phyloP scores from a whole-genome alignment of 2,888 invertebrate species.

The Branchipolynoe longqiensis region DNA sequence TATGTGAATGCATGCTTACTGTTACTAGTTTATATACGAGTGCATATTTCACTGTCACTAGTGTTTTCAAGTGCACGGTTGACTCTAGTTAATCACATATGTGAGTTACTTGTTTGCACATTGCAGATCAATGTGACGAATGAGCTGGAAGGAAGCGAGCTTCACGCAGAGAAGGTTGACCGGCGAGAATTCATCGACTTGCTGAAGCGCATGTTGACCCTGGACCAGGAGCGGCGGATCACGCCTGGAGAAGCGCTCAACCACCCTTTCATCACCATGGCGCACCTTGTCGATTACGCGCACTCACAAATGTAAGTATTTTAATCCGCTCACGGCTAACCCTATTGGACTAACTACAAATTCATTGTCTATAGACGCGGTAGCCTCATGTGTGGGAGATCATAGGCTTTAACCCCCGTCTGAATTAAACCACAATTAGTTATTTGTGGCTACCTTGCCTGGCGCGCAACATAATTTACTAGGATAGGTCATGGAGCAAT shows the following conservation, averaged over 20 bases:
- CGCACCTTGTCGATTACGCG: constrained; percentile 95
- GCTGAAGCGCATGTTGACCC: constrained; percentile 97
- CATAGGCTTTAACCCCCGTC: no score
- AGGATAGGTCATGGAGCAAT: no score
- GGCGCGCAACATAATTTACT: no score
- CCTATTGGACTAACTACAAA: no score
- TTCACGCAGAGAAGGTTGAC: constrained; percentile 98
- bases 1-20: not conserved
- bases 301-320: constrained; percentile 93
- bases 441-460: no score
- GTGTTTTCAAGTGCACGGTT: not conserved
- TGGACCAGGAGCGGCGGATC: constrained; percentile 97
- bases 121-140: constrained; percentile 80
- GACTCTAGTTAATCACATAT: not conserved
- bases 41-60: no score
- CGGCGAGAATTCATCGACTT: constrained; percentile 98
- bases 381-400: no score
- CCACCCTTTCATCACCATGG: constrained; percentile 95
- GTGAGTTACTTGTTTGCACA: not conserved
- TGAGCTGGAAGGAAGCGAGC: constrained; percentile 97
- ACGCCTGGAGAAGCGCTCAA: constrained; percentile 97
- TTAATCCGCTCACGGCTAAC: no score
- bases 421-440: no score
- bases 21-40: not conserved
- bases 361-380: no score